Conservation (phyloP, 2,113 vertebrate species). For the Carollia perspicillata region DNA sequence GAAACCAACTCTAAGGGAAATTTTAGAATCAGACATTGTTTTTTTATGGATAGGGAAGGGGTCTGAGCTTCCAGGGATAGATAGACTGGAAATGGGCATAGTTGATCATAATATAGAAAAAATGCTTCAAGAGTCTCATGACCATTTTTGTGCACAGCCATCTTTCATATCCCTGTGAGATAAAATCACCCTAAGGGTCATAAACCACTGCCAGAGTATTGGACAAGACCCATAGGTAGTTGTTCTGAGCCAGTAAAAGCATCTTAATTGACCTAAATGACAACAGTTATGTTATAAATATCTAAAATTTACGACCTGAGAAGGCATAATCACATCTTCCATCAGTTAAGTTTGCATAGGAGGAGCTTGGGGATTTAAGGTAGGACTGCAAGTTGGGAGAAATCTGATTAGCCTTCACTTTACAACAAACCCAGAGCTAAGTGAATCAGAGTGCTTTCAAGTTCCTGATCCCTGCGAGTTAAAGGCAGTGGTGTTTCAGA, state of each 20-base stretch:
- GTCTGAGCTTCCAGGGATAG: constrained; percentile 26
- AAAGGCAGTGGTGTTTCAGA: constrained; percentile 53
- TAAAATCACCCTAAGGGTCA: constrained; percentile 66
- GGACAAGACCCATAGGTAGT: constrained; percentile 62
- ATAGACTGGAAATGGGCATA: constrained; percentile 28
- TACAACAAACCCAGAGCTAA: constrained; percentile 66
- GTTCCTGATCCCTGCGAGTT: constrained; percentile 67
- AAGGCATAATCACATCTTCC: constrained; percentile 69
- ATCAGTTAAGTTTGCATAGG: constrained; percentile 71
- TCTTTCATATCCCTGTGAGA: constrained; percentile 66
- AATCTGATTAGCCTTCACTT: constrained; percentile 68
- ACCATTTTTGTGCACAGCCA: constrained; percentile 51
- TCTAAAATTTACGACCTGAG: constrained; percentile 74
- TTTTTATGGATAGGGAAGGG: constrained; percentile 26
- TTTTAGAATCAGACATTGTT: constrained; percentile 17
- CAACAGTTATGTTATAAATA: constrained; percentile 78
- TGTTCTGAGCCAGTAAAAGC: constrained; percentile 69
- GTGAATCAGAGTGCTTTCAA: constrained; percentile 61
- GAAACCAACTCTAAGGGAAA: constrained; percentile 46
- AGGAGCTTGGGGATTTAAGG: constrained; percentile 63
- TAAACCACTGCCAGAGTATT: constrained; percentile 69
- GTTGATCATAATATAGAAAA: constrained; percentile 29
- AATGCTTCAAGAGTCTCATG: background rate
- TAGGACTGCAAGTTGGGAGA: constrained; percentile 62
- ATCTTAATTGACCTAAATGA: constrained; percentile 78